A percentile compares a stretch with the other conserved stretches of the same genome.
phyloP scores from a whole-genome alignment of 2,797 vertebrate species.

The Bothrops alternatus region DNA sequence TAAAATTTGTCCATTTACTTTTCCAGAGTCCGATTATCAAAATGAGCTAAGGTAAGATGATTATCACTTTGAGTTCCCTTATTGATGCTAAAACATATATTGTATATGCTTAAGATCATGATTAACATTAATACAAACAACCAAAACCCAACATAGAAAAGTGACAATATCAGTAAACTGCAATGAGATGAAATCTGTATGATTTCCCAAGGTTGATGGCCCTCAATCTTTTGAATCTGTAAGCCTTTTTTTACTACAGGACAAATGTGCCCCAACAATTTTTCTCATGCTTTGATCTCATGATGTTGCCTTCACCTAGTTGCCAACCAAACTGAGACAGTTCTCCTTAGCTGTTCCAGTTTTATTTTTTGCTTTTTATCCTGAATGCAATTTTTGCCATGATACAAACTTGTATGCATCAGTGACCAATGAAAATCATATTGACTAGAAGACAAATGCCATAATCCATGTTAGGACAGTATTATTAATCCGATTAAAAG shows the following conservation, averaged over 20 bases:
- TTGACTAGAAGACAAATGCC: neutral
- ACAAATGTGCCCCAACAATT: neutral
- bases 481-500: neutral
- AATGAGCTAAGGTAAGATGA: slow-evolving; percentile 74
- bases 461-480: neutral
- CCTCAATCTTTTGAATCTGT: neutral
- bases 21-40: slow-evolving; percentile 69
- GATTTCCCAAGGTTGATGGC: neutral
- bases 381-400: neutral
- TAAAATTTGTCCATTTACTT: slow-evolving; percentile 1
- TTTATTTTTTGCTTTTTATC: neutral
- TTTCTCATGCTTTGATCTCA: neutral
- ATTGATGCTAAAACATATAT: neutral
- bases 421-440: neutral
- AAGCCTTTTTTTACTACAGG: neutral
- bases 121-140: neutral
- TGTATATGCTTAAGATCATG: neutral
- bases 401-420: neutral
- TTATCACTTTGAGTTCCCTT: neutral
- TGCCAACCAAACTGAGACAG: neutral
- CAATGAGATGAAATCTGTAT: neutral
- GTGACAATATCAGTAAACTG: neutral
- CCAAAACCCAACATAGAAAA: neutral
- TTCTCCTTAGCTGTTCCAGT: neutral
- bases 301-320: neutral